Percentiles rank a stretch among this genome's conserved stretches.
These are phyloP conservation scores for Willisornis vidua DNA, from an alignment of 2,113 vertebrate genomes.

Conservation along the genomic window DNA sequence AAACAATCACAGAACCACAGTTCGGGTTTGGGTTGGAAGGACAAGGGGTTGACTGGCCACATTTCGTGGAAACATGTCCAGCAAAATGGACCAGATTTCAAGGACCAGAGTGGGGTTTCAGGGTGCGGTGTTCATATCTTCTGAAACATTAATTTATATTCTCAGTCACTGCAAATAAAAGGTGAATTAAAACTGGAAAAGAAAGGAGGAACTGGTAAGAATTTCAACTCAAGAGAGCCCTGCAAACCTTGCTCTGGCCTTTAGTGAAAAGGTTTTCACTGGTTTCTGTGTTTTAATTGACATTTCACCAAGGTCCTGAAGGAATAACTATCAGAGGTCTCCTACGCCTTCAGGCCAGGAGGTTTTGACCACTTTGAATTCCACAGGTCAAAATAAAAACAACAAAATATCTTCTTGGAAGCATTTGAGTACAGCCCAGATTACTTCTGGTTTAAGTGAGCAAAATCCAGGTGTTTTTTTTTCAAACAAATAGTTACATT, in stretches of 20 bases:
- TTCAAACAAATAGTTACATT: not conserved
- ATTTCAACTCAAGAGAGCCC: not conserved
- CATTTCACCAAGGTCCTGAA: not conserved
- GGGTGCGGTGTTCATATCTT: not conserved
- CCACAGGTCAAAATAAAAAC: not conserved
- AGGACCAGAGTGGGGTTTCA: not conserved
- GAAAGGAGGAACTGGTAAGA: not conserved
- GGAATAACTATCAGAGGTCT: not conserved
- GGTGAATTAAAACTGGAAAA: not conserved
- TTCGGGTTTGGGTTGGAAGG: not conserved
- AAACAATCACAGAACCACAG: not conserved
- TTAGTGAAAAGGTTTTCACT: not conserved
- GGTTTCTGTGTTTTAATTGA: not conserved
- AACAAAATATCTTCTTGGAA: not conserved
- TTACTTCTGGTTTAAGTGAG: not conserved
- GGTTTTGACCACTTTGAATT: not conserved
- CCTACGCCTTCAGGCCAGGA: not conserved
- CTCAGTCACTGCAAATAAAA: not conserved
- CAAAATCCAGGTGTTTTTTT: not conserved
- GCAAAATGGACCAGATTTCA: not conserved
- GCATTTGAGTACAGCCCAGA: not conserved
- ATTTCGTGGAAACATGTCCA: not conserved
- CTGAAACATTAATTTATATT: not conserved
- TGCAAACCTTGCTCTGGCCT: not conserved
- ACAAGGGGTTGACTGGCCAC: not conserved